A percentile compares a stretch with the other conserved stretches of the same genome.
Evolutionary conservation across 2,797 vertebrate species (phyloP).

Genomic region (Rhinatrema bivittatum): DNA sequence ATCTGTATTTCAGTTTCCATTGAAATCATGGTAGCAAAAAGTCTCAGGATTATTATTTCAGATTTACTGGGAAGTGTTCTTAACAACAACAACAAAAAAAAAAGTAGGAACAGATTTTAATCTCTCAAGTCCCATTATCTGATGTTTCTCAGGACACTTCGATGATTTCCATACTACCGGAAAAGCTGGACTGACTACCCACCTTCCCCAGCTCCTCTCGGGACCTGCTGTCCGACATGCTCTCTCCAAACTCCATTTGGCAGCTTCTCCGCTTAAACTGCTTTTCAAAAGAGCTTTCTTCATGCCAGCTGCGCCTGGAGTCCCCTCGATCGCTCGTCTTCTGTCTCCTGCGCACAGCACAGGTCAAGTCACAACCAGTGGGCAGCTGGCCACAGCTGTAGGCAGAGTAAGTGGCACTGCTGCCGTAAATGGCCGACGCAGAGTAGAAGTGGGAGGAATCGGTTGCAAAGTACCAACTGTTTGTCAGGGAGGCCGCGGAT

Average conservation of each 20-base stretch:
- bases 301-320: constrained; percentile 89
- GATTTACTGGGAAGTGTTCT: constrained; percentile 53
- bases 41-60: constrained; percentile 36
- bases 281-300: constrained; percentile 94
- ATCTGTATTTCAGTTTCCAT: constrained; percentile 4
- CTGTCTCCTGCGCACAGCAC: constrained; percentile 70
- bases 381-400: constrained; percentile 73
- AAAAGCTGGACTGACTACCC: constrained; percentile 81
- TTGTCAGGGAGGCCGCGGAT: constrained; percentile 56
- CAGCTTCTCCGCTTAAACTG: constrained; percentile 91
- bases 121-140: neutral
- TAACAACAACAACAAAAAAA: constrained; percentile 3
- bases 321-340: constrained; percentile 66
- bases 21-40: too few species aligned
- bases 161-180: constrained; percentile 93
- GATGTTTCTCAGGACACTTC: constrained; percentile 79
- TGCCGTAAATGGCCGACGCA: constrained; percentile 65
- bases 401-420: constrained; percentile 35
- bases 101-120: neutral
- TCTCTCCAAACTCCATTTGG: constrained; percentile 91
- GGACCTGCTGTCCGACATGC: constrained; percentile 64
- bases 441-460: constrained; percentile 80
- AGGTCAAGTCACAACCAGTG: constrained; percentile 44
- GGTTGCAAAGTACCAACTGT: constrained; percentile 78
- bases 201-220: constrained; percentile 77